Evolutionary conservation across 1,140 invertebrate genomes (phyloP).

Genomic region (Drosophila orena): DNA sequence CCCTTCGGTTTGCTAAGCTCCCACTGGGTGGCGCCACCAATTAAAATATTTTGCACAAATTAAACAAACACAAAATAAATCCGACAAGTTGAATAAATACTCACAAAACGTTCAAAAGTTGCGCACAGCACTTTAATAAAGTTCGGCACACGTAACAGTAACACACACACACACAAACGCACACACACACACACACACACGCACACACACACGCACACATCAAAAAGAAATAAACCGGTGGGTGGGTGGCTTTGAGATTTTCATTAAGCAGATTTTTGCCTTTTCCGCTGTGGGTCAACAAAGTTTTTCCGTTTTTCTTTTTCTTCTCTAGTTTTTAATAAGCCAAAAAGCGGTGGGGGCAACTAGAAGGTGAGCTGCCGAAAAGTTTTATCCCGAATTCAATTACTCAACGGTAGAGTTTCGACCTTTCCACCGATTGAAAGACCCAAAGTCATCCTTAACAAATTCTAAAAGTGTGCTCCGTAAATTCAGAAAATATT

Average conservation of each 20-base stretch:
- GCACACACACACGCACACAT: slow-evolving; percentile 12
- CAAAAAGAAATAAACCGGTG: not conserved
- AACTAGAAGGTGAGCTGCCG: slow-evolving; percentile 12
- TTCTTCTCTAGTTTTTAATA: slow-evolving; percentile 17
- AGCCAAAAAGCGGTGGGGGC: slow-evolving; percentile 9
- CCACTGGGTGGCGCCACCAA: slow-evolving; percentile 70
- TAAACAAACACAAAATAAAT: slow-evolving; percentile 48
- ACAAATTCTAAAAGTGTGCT: not conserved
- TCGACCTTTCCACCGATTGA: too few relatives aligned
- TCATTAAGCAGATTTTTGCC: slow-evolving; percentile 48
- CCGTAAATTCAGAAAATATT: not conserved
- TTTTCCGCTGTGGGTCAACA: slow-evolving; percentile 52
- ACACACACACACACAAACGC: not conserved
- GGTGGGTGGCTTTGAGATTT: slow-evolving; percentile 6
- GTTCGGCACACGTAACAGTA: not conserved
- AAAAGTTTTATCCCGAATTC: slow-evolving; percentile 27
- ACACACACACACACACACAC: slow-evolving; percentile 8
- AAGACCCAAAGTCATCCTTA: not conserved
- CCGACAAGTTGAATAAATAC: slow-evolving; percentile 3
- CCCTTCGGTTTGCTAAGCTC: slow-evolving; percentile 57
- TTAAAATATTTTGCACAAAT: slow-evolving; percentile 44
- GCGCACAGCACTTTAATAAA: slow-evolving; percentile 34
- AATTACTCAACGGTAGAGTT: slow-evolving; percentile 15
- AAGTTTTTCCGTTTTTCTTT: slow-evolving; percentile 39
- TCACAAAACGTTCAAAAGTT: slow-evolving; percentile 9